Evolutionary conservation across 2,113 vertebrate genomes (phyloP).

Genomic region (Colinus virginianus): DNA sequence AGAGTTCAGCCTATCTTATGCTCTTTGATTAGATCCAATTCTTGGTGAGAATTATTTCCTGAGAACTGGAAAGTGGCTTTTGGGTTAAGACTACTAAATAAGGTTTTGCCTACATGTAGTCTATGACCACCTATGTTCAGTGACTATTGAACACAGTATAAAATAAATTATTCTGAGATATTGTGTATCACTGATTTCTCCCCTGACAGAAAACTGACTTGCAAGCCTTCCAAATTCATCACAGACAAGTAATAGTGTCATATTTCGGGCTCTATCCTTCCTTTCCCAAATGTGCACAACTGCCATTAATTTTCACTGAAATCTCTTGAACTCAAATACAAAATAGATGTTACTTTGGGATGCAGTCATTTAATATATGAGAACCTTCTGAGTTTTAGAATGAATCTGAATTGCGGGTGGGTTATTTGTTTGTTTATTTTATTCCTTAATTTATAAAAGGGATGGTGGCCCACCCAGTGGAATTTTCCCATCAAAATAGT

Average conservation of each 20-base stretch:
- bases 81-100: conserved; percentile 23
- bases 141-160: neutral
- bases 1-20: neutral
- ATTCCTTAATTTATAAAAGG: conserved; percentile 55
- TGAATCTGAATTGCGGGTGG: neutral
- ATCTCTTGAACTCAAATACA: conserved; percentile 23
- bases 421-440: conserved; percentile 66
- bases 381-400: conserved; percentile 34
- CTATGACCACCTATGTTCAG: conserved; percentile 14
- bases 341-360: conserved; percentile 24
- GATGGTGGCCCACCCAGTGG: conserved; percentile 56
- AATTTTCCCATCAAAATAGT: conserved; percentile 70
- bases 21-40: conserved; percentile 1
- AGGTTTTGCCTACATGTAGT: conserved; percentile 3
- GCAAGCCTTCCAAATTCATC: conserved; percentile 16
- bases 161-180: conserved; percentile 14
- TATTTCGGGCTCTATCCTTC: neutral
- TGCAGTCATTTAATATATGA: conserved; percentile 23
- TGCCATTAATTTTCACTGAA: conserved; percentile 38
- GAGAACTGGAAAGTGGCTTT: conserved; percentile 1
- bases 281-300: conserved; percentile 37
- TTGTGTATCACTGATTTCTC: conserved; percentile 19
- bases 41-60: conserved; percentile 35
- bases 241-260: neutral
- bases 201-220: neutral